These are phyloP conservation scores for Hololepta plana DNA, from an alignment of 2,888 invertebrate species.

Conservation along the genomic window DNA sequence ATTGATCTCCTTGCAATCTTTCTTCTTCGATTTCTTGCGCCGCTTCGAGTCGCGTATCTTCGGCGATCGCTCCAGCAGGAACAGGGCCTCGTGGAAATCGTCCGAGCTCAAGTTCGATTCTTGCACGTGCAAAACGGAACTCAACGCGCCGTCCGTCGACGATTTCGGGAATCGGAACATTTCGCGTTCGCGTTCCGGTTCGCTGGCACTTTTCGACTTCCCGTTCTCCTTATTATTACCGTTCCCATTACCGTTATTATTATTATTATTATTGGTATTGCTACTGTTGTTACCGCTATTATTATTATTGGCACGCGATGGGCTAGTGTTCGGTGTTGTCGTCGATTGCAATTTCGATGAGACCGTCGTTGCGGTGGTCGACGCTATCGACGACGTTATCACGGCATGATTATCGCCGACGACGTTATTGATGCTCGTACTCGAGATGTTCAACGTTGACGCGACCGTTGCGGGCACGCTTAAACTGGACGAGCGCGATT, in stretches of 20 bases:
- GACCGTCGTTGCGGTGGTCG: constrained; percentile 23
- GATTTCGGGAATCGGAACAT: constrained; percentile 36
- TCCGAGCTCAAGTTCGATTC: constrained; percentile 37
- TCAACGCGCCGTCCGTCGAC: constrained; percentile 36
- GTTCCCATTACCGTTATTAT: not conserved
- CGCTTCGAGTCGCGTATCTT: constrained; percentile 31
- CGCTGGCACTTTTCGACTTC: constrained; percentile 31
- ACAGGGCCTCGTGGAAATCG: constrained; percentile 37
- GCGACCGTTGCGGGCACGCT: constrained; percentile 29
- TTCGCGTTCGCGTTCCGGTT: constrained; percentile 32
- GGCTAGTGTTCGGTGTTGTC: constrained; percentile 19
- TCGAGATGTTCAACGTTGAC: constrained; percentile 24
- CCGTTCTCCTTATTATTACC: constrained; percentile 18
- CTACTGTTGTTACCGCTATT: not conserved
- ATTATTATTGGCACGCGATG: constrained; percentile 11
- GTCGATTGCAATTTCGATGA: constrained; percentile 16
- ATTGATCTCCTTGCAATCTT: constrained; percentile 20
- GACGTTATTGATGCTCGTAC: constrained; percentile 20
- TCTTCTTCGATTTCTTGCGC: constrained; percentile 29
- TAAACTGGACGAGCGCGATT: constrained; percentile 31
- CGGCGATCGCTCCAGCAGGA: constrained; percentile 33
- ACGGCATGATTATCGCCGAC: constrained; percentile 14
- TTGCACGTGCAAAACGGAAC: constrained; percentile 36
- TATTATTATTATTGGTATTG: constrained; percentile 1
- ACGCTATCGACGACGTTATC: constrained; percentile 23